Percentiles rank a stretch among this genome's conserved stretches.
Conservation (phyloP, 2,113 vertebrate genomes). For the Apaloderma vittatum region DNA sequence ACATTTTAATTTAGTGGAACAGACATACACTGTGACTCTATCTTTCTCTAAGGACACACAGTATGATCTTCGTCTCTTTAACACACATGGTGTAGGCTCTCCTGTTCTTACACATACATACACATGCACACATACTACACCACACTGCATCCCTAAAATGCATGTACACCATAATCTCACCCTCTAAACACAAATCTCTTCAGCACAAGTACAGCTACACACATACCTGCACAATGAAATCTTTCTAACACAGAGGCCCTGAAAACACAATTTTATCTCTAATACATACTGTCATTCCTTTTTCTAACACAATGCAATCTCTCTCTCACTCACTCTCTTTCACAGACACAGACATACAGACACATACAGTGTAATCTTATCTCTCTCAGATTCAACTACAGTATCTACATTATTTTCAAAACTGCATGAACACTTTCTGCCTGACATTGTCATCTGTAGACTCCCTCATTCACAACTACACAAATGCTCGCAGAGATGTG, state of each 20-base stretch:
- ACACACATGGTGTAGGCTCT: not conserved
- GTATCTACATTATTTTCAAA: conserved; percentile 76
- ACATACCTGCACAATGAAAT: conserved; percentile 27
- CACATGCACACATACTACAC: not conserved
- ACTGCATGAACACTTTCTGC: conserved; percentile 64
- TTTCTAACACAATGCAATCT: conserved; percentile 49
- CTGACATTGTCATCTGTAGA: conserved; percentile 54
- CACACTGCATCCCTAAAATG: not conserved
- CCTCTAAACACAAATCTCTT: not conserved
- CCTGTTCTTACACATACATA: not conserved
- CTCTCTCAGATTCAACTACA: conserved; percentile 39
- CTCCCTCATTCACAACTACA: conserved; percentile 33
- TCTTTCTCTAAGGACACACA: not conserved
- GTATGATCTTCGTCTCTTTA: not conserved
- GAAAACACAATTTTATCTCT: conserved; percentile 51
- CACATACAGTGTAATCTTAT: conserved; percentile 45
- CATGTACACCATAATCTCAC: not conserved
- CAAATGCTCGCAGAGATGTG: not conserved
- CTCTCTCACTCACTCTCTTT: not conserved
- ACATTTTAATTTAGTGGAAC: not conserved
- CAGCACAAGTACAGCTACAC: not conserved
- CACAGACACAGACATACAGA: conserved; percentile 1
- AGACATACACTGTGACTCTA: not conserved
- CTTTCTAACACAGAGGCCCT: conserved; percentile 2
- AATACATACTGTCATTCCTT: not conserved